These are phyloP conservation scores for Drosophila mauritiana DNA, from an alignment of 1,140 invertebrate species.

Conservation along the genomic window DNA sequence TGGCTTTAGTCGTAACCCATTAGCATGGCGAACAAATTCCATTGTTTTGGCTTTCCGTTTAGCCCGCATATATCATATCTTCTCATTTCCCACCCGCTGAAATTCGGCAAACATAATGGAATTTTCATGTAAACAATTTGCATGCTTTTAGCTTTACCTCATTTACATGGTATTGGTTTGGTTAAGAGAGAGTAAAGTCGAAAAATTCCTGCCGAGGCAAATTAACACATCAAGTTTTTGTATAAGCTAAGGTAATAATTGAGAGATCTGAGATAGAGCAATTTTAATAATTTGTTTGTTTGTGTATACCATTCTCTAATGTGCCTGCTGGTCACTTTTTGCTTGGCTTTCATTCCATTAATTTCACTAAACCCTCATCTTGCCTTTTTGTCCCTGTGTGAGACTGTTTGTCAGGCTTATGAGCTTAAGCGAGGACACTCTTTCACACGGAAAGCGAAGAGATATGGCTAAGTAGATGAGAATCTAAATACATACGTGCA, in stretches of 20 bases:
- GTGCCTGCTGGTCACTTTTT: not conserved
- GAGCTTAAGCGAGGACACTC: slow-evolving; percentile 18
- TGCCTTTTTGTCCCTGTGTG: slow-evolving; percentile 15
- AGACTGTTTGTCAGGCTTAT: slow-evolving; percentile 32
- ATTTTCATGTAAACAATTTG: slow-evolving; percentile 77
- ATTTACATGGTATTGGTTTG: slow-evolving; percentile 1
- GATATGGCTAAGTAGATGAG: slow-evolving; percentile 17
- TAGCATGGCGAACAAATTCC: slow-evolving; percentile 42
- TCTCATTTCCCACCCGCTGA: not conserved
- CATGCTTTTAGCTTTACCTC: slow-evolving; percentile 54
- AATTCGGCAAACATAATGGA: slow-evolving; percentile 66
- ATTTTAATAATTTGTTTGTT: slow-evolving; percentile 20
- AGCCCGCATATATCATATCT: slow-evolving; percentile 48
- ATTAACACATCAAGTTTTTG: slow-evolving; percentile 62
- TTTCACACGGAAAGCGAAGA: slow-evolving; percentile 1
- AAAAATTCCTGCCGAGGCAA: slow-evolving; percentile 41
- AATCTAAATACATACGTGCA: not conserved
- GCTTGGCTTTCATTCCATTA: slow-evolving; percentile 12
- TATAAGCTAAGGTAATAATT: not conserved
- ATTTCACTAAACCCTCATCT: slow-evolving; percentile 17
- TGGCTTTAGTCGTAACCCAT: slow-evolving; percentile 7
- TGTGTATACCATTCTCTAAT: not conserved
- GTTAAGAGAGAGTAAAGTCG: not conserved
- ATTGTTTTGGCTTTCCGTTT: slow-evolving; percentile 61
- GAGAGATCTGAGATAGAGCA: not conserved